phyloP scores from a whole-genome alignment of 2,797 vertebrate species.

The Chloroceryle amazona region DNA sequence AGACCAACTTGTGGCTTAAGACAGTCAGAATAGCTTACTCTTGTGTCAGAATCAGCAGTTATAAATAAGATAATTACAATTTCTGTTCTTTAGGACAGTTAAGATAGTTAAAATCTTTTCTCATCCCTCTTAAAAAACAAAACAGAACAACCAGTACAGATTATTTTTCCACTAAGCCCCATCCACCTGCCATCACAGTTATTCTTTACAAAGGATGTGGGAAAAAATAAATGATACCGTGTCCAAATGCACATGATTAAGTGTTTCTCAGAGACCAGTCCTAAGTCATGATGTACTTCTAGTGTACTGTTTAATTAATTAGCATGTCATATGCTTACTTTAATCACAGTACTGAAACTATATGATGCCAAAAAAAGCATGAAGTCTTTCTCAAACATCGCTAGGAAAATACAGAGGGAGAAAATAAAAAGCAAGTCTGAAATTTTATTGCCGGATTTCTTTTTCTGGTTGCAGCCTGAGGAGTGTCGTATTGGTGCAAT shows the following conservation, averaged over 20 bases:
- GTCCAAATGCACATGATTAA: neutral
- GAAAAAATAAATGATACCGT: neutral
- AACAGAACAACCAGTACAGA: neutral
- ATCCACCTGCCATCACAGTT: neutral
- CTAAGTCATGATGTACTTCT: neutral
- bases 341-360: neutral
- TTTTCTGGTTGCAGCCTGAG: neutral
- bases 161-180: neutral
- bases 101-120: neutral
- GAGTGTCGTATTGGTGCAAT: neutral
- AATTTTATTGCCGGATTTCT: neutral
- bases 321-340: neutral
- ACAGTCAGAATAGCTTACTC: neutral
- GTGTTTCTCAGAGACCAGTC: neutral
- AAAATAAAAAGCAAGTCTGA: neutral
- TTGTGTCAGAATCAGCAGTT: neutral
- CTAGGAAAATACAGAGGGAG: neutral
- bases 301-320: neutral
- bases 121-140: neutral
- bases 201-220: neutral
- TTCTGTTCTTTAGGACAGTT: neutral
- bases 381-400: neutral
- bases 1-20: neutral
- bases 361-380: neutral
- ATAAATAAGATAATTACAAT: neutral